Conservation (phyloP, 2,888 invertebrate species). For the Nemotelus nigrinus region DNA sequence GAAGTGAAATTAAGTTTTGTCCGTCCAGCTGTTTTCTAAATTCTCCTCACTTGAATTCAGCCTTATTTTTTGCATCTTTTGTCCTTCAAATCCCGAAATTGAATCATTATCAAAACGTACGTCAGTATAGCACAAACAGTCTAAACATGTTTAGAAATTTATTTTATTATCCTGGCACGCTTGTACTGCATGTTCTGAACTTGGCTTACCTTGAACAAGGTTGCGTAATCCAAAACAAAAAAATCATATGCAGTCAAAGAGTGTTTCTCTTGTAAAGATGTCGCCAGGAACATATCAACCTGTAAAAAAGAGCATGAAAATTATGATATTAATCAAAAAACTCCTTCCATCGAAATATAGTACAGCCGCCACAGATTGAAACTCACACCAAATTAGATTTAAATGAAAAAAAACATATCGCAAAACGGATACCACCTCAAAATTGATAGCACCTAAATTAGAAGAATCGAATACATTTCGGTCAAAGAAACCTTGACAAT, state of each 20-base stretch:
- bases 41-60: too few species aligned
- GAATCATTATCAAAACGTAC: conserved; percentile 63
- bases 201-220: conserved; percentile 60
- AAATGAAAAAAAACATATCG: too few species aligned
- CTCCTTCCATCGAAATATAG: too few species aligned
- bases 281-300: conserved; percentile 63
- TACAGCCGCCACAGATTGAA: too few species aligned
- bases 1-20: too few species aligned
- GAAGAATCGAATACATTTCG: too few species aligned
- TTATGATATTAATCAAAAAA: too few species aligned
- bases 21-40: too few species aligned
- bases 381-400: too few species aligned
- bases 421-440: too few species aligned
- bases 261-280: conserved; percentile 62
- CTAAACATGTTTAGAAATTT: conserved; percentile 52
- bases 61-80: background rate
- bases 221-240: conserved; percentile 62
- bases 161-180: background rate
- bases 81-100: conserved; percentile 63
- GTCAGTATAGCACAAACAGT: conserved; percentile 65
- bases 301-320: conserved; percentile 46
- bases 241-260: conserved; percentile 64
- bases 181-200: background rate
- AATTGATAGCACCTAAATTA: too few species aligned
- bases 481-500: too few species aligned